These are phyloP conservation scores for Achatina immaculata DNA, from an alignment of 1,140 invertebrate species.

Conservation along the genomic window DNA sequence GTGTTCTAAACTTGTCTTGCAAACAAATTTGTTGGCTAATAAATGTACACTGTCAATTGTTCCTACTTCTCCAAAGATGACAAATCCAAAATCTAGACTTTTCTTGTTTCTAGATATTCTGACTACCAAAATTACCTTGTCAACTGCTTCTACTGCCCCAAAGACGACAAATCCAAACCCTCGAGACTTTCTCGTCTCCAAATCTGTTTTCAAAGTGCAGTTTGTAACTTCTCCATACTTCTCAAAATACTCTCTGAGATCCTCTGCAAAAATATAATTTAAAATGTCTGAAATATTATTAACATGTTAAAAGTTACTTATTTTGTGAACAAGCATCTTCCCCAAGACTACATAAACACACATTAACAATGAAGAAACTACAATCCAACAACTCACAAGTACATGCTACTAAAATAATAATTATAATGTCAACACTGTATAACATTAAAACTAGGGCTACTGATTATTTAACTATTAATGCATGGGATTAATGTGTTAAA, in stretches of 20 bases:
- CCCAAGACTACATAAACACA: not conserved
- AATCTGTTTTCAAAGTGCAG: conserved; percentile 98
- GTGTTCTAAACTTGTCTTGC: no score
- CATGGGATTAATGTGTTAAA: no score
- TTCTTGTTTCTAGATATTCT: no score
- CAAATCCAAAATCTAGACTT: no score
- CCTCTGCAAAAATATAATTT: conserved; percentile 69
- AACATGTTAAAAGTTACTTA: not conserved
- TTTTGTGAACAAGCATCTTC: not conserved
- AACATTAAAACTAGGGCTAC: no score
- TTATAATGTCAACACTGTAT: no score
- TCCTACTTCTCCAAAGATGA: no score
- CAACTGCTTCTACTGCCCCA: conserved; percentile 80
- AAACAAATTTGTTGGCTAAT: no score
- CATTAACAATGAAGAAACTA: not conserved
- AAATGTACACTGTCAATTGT: no score
- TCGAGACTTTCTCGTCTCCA: conserved; percentile 93
- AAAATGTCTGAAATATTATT: not conserved
- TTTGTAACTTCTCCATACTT: conserved; percentile 96
- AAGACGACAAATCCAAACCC: conserved; percentile 98
- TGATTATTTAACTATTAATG: no score
- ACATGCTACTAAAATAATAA: no score
- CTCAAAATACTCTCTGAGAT: conserved; percentile 66
- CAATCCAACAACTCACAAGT: not conserved
- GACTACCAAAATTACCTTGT: conserved; percentile 55